phyloP scores from a whole-genome alignment of 2,797 vertebrate genomes.

The Lophius americanus region DNA sequence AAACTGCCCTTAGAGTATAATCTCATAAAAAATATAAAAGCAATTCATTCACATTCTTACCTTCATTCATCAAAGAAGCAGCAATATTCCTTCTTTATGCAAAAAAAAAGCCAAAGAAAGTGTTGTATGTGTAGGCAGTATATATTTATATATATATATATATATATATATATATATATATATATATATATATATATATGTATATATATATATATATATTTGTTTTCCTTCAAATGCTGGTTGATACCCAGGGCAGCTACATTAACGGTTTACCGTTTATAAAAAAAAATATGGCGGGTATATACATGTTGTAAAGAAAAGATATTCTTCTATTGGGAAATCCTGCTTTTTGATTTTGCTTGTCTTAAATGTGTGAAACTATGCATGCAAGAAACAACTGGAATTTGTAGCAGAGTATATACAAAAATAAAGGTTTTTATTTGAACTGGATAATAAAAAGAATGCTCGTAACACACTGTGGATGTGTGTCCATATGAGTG shows the following conservation, averaged over 20 bases:
- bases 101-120: slow-evolving; percentile 70
- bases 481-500: not conserved
- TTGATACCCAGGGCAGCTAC: slow-evolving; percentile 34
- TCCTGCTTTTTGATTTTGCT: slow-evolving; percentile 64
- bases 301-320: slow-evolving; percentile 56
- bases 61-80: slow-evolving; percentile 41
- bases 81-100: slow-evolving; percentile 38
- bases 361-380: slow-evolving; percentile 74
- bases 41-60: slow-evolving; percentile 6
- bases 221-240: slow-evolving; percentile 31
- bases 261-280: slow-evolving; percentile 36
- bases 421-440: slow-evolving; percentile 75
- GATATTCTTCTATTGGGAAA: slow-evolving; percentile 47
- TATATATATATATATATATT: slow-evolving; percentile 18
- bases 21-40: not conserved
- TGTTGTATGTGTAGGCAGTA: slow-evolving; percentile 18
- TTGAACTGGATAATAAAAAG: slow-evolving; percentile 34
- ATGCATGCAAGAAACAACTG: slow-evolving; percentile 78
- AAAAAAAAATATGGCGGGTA: slow-evolving; percentile 14
- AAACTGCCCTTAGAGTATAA: slow-evolving; percentile 13
- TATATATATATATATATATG: too few species aligned
- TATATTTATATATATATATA: too few species aligned
- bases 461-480: not conserved
- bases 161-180: too few species aligned
- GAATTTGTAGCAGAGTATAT: slow-evolving; percentile 75